These are phyloP conservation scores for Harpagifer antarcticus DNA, from an alignment of 2,797 vertebrate genomes.

Conservation along the genomic window DNA sequence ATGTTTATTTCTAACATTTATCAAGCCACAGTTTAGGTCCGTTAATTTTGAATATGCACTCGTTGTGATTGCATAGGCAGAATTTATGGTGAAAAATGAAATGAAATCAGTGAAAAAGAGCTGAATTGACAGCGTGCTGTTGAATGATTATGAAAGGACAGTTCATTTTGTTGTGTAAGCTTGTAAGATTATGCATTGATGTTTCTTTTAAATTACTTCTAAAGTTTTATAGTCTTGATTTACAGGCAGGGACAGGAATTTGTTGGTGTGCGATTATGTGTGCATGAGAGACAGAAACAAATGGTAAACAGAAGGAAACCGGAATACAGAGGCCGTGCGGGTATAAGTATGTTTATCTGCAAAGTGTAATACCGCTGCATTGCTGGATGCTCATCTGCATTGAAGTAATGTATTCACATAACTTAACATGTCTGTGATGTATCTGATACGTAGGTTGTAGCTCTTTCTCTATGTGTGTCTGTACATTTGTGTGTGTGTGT, in stretches of 20 bases:
- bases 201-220: slow-evolving; percentile 41
- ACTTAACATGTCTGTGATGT: slow-evolving; percentile 44
- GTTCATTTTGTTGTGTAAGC: slow-evolving; percentile 9
- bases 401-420: slow-evolving; percentile 40
- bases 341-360: slow-evolving; percentile 25
- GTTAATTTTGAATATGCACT: neutral
- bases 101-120: neutral
- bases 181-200: slow-evolving; percentile 19
- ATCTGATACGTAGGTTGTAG: slow-evolving; percentile 41
- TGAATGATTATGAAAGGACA: slow-evolving; percentile 6
- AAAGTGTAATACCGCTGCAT: slow-evolving; percentile 34
- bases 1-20: slow-evolving; percentile 4
- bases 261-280: neutral
- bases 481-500: slow-evolving; percentile 2
- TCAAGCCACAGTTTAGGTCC: neutral
- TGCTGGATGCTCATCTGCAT: slow-evolving; percentile 29
- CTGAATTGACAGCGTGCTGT: neutral
- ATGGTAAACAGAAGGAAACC: slow-evolving; percentile 20
- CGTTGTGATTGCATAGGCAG: neutral
- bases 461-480: slow-evolving; percentile 1
- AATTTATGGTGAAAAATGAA: neutral
- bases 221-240: slow-evolving; percentile 21
- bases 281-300: slow-evolving; percentile 12
- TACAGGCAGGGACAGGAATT: slow-evolving; percentile 25
- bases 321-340: slow-evolving; percentile 23